Evolutionary conservation across 2,797 vertebrate genomes (phyloP).

Genomic region (Dendrocincla tyrannina): DNA sequence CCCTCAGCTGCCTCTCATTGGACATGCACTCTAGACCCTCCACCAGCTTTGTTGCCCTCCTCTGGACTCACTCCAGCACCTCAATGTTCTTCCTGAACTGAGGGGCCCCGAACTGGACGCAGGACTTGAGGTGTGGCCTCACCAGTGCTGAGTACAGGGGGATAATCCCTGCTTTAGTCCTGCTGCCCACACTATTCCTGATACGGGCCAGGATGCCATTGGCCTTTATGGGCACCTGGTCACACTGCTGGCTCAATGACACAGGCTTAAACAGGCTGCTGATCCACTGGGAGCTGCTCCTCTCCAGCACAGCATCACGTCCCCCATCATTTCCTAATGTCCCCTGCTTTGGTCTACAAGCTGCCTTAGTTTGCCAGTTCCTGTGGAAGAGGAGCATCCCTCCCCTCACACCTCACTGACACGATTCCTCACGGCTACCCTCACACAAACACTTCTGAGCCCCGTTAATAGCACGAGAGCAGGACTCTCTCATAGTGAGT

Average conservation of each 20-base stretch:
- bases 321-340: fast-evolving
- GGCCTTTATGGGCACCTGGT: not conserved
- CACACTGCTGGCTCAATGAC: not conserved
- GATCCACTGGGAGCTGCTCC: not conserved
- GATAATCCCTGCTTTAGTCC: not conserved
- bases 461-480: not conserved
- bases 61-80: not conserved
- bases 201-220: not conserved
- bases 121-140: fast-evolving
- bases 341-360: not conserved
- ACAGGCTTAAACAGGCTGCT: not conserved
- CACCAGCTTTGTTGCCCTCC: not conserved
- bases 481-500: conserved; percentile 41
- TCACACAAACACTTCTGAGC: not conserved
- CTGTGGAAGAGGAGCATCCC: not conserved
- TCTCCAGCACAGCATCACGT: not conserved
- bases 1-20: not conserved
- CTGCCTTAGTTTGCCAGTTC: not conserved
- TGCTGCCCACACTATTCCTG: not conserved
- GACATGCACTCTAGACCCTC: not conserved
- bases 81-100: not conserved
- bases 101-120: not conserved
- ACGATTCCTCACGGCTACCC: not conserved
- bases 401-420: not conserved
- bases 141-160: not conserved